A percentile compares a stretch with the other conserved stretches of the same genome.
Conservation (phyloP, 2,113 vertebrate species). For the Cyprinodon tularosa region DNA sequence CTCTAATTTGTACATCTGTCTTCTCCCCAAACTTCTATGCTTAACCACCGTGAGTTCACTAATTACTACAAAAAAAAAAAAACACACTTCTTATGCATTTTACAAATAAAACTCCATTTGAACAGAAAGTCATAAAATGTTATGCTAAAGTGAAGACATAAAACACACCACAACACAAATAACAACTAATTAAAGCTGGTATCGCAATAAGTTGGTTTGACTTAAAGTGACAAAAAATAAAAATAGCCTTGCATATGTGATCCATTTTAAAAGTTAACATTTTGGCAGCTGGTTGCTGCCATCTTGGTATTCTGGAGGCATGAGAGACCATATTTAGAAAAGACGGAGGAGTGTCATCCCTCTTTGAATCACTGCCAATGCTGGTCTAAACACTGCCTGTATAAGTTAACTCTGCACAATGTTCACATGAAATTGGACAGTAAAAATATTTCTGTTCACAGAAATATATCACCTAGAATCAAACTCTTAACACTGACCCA, state of each 20-base stretch:
- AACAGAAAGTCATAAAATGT: slow-evolving; percentile 14
- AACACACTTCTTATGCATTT: slow-evolving; percentile 16
- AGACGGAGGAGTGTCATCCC: not conserved
- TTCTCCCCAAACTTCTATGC: not conserved
- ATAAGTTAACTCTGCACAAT: not conserved
- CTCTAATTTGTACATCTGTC: not conserved
- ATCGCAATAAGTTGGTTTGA: slow-evolving; percentile 11
- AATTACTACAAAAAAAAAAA: slow-evolving; percentile 33
- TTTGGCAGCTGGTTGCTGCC: not conserved
- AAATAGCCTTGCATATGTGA: not conserved
- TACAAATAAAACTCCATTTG: slow-evolving; percentile 40
- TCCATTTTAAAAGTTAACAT: not conserved
- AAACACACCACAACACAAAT: slow-evolving; percentile 16
- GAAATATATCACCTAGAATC: not conserved
- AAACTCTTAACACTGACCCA: not conserved
- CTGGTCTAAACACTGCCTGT: not conserved
- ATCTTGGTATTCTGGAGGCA: slow-evolving; percentile 5
- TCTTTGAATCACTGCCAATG: not conserved
- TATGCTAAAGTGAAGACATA: slow-evolving; percentile 4
- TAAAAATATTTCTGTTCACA: not conserved
- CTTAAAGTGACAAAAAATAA: not conserved
- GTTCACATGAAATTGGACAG: not conserved
- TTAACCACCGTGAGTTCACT: slow-evolving; percentile 6
- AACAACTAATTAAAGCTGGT: not conserved
- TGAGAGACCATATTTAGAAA: not conserved